Percentiles rank a stretch among this genome's conserved stretches.
phyloP scores from a whole-genome alignment of 1,140 invertebrate species.

The Philotrypesis tridentata region DNA sequence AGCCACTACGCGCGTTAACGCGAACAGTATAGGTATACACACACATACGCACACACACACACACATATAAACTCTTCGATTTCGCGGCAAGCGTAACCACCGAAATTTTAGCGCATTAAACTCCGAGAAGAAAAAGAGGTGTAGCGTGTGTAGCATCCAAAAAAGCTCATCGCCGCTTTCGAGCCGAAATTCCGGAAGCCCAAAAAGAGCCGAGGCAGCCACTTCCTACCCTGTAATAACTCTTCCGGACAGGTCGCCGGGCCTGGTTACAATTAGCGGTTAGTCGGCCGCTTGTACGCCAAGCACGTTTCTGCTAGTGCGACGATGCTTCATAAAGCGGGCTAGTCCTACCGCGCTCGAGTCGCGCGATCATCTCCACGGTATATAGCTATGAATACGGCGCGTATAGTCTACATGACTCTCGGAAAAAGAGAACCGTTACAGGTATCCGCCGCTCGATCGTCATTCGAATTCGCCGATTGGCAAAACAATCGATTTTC shows the following conservation, averaged over 20 bases:
- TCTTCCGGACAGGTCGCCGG: slow-evolving; percentile 40
- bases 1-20: too few relatives aligned
- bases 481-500: not conserved
- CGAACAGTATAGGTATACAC: too few relatives aligned
- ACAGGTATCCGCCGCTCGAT: too few relatives aligned
- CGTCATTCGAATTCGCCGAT: not conserved
- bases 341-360: not conserved
- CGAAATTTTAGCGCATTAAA: not conserved
- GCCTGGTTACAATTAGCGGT: slow-evolving; percentile 62
- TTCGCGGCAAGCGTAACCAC: not conserved
- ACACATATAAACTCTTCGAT: not conserved
- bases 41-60: too few relatives aligned
- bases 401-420: not conserved
- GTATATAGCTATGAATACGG: not conserved
- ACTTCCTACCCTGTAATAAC: slow-evolving; percentile 54
- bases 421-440: not conserved
- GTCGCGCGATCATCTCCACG: not conserved
- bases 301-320: slow-evolving; percentile 54
- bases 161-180: not conserved
- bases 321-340: slow-evolving; percentile 64
- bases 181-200: slow-evolving; percentile 45
- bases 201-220: slow-evolving; percentile 30
- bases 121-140: not conserved
- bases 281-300: slow-evolving; percentile 55
- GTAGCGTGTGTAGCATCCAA: not conserved